Conservation (phyloP, 1,140 invertebrate genomes). For the Calliphora vicina region DNA sequence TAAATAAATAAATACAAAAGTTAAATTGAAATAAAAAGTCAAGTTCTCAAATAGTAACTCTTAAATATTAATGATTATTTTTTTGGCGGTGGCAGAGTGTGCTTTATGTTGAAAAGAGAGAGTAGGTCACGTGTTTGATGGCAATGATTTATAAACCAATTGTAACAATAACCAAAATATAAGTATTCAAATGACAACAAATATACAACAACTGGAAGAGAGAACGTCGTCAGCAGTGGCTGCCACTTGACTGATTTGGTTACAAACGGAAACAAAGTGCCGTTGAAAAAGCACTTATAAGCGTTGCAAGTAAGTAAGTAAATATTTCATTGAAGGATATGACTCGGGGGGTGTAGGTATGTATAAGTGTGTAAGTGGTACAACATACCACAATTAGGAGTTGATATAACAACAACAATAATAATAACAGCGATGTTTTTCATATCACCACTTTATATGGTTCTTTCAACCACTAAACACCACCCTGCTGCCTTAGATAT, state of each 20-base stretch:
- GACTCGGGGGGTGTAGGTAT: background rate
- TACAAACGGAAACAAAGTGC: constrained; percentile 30
- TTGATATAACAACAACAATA: background rate
- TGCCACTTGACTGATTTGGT: background rate
- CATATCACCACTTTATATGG: background rate
- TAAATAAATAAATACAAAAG: too few relatives aligned
- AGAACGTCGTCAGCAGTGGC: background rate
- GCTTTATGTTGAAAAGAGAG: background rate
- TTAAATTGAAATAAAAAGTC: constrained; percentile 11
- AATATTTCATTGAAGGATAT: background rate
- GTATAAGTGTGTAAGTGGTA: background rate
- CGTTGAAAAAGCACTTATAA: constrained; percentile 28
- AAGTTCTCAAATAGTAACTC: background rate
- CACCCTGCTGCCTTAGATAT: too few relatives aligned
- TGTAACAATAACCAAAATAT: constrained; percentile 19
- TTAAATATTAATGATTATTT: constrained; percentile 1
- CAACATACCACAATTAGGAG: background rate
- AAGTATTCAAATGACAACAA: background rate
- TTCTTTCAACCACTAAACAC: background rate
- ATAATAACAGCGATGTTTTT: too few relatives aligned
- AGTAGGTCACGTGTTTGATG: constrained; percentile 12
- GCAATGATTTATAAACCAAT: constrained; percentile 31
- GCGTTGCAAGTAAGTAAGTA: background rate
- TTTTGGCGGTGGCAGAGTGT: background rate
- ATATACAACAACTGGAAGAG: background rate